These are phyloP conservation scores for Haemorhous mexicanus DNA, from an alignment of 2,113 vertebrate species.

Conservation along the genomic window DNA sequence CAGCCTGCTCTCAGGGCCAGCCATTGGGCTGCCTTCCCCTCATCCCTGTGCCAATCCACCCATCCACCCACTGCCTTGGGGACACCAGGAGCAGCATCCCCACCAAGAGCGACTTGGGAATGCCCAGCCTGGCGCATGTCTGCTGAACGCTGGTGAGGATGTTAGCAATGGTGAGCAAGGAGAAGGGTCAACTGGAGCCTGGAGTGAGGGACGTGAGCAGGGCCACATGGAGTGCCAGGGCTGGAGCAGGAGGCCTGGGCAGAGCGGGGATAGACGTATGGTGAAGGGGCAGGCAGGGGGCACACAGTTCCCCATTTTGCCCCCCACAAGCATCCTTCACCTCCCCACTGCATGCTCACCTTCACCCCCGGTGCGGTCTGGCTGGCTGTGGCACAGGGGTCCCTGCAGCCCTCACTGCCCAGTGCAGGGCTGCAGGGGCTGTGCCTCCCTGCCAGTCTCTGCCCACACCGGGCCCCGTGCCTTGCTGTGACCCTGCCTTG, in stretches of 20 bases:
- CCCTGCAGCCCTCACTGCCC: not conserved
- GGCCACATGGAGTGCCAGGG: not conserved
- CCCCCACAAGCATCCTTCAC: not conserved
- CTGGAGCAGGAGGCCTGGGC: not conserved
- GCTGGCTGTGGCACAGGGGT: not conserved
- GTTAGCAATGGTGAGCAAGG: not conserved
- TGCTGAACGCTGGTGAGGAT: not conserved
- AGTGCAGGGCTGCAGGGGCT: not conserved
- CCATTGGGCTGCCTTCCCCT: not conserved
- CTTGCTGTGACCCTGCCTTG: slow-evolving; percentile 58
- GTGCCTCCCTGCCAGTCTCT: not conserved
- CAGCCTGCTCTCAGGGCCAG: not conserved
- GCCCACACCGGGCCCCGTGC: not conserved
- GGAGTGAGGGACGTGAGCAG: not conserved
- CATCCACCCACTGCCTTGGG: not conserved
- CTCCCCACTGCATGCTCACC: not conserved
- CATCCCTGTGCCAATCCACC: not conserved
- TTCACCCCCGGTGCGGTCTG: accelerated
- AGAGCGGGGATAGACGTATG: not conserved
- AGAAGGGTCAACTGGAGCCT: not conserved
- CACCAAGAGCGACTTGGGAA: too few relatives aligned
- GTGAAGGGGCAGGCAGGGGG: not conserved
- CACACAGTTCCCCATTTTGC: not conserved
- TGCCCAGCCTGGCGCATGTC: not conserved
- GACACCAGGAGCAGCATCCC: not conserved